These are phyloP conservation scores for Pseudochromis fuscus DNA, from an alignment of 2,797 vertebrate genomes.

Conservation along the genomic window DNA sequence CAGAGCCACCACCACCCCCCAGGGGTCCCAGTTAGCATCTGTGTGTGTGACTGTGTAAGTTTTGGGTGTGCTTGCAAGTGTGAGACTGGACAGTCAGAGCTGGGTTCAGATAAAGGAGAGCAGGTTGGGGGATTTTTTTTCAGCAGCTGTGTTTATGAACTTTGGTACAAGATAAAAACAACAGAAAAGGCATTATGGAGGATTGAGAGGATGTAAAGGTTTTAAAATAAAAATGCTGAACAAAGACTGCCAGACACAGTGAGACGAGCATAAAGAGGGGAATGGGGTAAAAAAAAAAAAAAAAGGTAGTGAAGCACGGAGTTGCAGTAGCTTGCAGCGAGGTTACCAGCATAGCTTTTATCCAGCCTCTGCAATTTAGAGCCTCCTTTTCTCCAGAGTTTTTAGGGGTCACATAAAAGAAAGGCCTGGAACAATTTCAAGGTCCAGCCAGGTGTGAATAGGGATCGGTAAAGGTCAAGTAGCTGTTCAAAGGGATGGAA, in stretches of 20 bases:
- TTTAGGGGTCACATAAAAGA: slow-evolving; percentile 55
- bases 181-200: slow-evolving; percentile 73
- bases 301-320: slow-evolving; percentile 12
- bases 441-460: slow-evolving; percentile 72
- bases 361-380: slow-evolving; percentile 48
- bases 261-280: background rate
- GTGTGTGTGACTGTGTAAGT: slow-evolving; percentile 30
- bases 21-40: slow-evolving; percentile 62
- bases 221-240: slow-evolving; percentile 33
- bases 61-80: slow-evolving; percentile 23
- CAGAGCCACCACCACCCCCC: slow-evolving; percentile 59
- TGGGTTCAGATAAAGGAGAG: slow-evolving; percentile 48
- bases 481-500: slow-evolving; percentile 59
- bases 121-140: slow-evolving; percentile 62
- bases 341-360: slow-evolving; percentile 57
- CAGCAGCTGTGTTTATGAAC: slow-evolving; percentile 90
- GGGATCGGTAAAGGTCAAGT: slow-evolving; percentile 69
- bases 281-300: too few species aligned
- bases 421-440: slow-evolving; percentile 62
- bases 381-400: slow-evolving; percentile 43
- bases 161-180: slow-evolving; percentile 73
- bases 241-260: slow-evolving; percentile 25
- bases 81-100: slow-evolving; percentile 48
- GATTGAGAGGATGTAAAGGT: slow-evolving; percentile 7
- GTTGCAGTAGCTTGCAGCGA: slow-evolving; percentile 30